phyloP scores from a whole-genome alignment of 1,140 invertebrate species.

The Drosophila aff. region DNA sequence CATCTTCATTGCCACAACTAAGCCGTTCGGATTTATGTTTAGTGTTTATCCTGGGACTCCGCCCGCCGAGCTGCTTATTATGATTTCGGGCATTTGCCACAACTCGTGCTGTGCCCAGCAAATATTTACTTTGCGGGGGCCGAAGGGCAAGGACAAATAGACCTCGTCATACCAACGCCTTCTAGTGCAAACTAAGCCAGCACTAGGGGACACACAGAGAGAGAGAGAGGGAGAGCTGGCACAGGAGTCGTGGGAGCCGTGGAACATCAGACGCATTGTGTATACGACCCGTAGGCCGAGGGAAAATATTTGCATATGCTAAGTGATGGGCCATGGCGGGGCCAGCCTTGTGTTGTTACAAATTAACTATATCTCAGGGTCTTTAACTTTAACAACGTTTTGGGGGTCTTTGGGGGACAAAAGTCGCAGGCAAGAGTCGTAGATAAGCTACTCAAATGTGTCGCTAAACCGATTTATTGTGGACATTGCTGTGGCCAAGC shows the following conservation, averaged over 20 bases:
- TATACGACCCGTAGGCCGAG: constrained; percentile 62
- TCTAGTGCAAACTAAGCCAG: constrained; percentile 37
- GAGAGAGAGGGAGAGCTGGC: constrained; percentile 2
- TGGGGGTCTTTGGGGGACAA: not conserved
- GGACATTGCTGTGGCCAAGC: constrained; percentile 2
- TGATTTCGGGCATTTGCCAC: constrained; percentile 38
- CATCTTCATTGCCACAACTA: constrained; percentile 19
- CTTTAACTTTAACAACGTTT: constrained; percentile 29
- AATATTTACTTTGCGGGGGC: constrained; percentile 71
- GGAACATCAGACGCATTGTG: constrained; percentile 55
- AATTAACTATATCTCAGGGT: constrained; percentile 49
- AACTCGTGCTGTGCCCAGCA: constrained; percentile 56
- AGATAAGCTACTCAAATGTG: constrained; percentile 16
- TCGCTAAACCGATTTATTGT: constrained; percentile 37
- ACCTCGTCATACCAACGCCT: constrained; percentile 31
- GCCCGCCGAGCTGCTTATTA: constrained; percentile 42
- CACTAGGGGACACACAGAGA: not conserved
- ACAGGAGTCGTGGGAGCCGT: constrained; percentile 2
- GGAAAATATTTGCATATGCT: constrained; percentile 76
- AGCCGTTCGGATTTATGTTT: constrained; percentile 48
- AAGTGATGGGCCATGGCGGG: constrained; percentile 16
- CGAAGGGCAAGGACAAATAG: constrained; percentile 16
- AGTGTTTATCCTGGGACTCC: constrained; percentile 34
- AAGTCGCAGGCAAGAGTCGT: constrained; percentile 1
- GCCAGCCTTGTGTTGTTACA: constrained; percentile 29